A percentile compares a stretch with the other conserved stretches of the same genome.
These are phyloP conservation scores for Chloropsis hardwickii DNA, from an alignment of 2,113 vertebrate genomes.

Conservation along the genomic window DNA sequence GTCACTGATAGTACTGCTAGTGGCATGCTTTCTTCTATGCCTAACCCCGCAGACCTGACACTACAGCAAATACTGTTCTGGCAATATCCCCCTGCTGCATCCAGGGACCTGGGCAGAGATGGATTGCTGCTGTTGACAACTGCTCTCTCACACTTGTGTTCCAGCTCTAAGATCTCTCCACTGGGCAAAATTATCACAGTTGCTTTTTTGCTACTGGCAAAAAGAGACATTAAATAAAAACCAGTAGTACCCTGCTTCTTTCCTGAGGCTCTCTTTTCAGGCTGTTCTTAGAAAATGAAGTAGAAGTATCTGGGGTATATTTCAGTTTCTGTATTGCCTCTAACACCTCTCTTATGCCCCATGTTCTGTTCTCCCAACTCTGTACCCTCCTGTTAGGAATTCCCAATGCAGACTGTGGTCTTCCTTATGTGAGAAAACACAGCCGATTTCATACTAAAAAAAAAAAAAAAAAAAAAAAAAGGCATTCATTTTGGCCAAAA, in stretches of 20 bases:
- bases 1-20: background rate
- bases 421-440: background rate
- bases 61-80: background rate
- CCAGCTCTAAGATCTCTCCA: background rate
- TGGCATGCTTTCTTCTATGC: background rate
- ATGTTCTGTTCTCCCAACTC: background rate
- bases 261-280: background rate
- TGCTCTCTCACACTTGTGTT: rapidly evolving
- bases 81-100: background rate
- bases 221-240: background rate
- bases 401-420: background rate
- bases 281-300: background rate
- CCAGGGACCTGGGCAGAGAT: rapidly evolving
- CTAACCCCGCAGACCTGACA: rapidly evolving
- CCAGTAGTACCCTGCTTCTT: background rate
- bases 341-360: background rate
- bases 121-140: background rate
- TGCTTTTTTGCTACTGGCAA: background rate
- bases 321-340: background rate
- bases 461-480: background rate
- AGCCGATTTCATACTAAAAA: rapidly evolving
- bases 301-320: background rate
- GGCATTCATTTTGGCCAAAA: background rate
- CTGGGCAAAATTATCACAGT: background rate
- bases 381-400: background rate